phyloP scores from a whole-genome alignment of 2,888 invertebrate species.

The Theodoxus fluviatilis region DNA sequence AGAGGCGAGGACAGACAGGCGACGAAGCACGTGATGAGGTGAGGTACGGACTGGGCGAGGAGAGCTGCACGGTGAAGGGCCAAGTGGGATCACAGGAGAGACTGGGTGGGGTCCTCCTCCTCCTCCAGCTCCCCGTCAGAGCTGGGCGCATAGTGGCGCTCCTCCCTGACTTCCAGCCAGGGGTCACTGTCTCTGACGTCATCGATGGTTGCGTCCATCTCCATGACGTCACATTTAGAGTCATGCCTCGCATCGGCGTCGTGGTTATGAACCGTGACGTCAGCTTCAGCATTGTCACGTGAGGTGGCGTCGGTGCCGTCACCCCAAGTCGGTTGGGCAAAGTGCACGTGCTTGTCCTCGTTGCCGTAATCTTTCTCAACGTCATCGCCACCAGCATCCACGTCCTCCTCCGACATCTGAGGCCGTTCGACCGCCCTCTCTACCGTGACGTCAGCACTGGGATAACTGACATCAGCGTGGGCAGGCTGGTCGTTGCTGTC shows the following conservation, averaged over 20 bases:
- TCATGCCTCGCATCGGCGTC: conserved; percentile 24
- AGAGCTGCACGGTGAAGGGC: background rate
- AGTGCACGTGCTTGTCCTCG: conserved; percentile 4
- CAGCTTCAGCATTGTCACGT: no score
- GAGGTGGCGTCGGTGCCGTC: no score
- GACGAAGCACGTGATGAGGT: background rate
- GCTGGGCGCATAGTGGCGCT: conserved; percentile 21
- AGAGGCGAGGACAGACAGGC: background rate
- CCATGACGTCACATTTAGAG: background rate
- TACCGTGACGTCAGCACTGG: no score
- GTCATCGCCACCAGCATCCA: no score
- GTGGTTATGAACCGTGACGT: no score
- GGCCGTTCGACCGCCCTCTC: no score
- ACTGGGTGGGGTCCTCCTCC: conserved; percentile 30
- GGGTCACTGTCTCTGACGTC: no score
- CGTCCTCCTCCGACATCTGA: no score
- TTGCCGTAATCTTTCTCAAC: no score
- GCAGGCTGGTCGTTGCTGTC: conserved; percentile 30
- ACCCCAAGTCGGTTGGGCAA: background rate
- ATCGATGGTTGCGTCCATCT: background rate
- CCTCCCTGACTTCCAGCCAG: background rate
- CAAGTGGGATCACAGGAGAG: conserved; percentile 11
- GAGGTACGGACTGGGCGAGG: background rate
- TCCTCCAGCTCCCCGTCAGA: conserved; percentile 30
- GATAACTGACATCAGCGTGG: no score